Conservation (phyloP, 92 coral and sea anemone species). For the Epizoanthus ramosus region DNA sequence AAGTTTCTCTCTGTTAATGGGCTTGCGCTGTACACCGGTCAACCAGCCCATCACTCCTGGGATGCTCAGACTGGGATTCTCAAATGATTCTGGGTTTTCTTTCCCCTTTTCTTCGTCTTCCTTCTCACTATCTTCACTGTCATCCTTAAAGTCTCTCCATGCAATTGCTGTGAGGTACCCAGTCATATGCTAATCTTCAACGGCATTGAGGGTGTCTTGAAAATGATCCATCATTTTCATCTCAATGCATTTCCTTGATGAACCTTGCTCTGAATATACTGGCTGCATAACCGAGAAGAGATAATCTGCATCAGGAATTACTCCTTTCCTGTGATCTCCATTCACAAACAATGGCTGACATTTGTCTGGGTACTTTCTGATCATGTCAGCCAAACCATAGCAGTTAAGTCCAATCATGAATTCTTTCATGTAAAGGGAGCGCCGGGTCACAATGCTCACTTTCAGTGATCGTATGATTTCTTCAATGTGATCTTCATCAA, state of each 20-base stretch:
- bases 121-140: slow-evolving; percentile 34
- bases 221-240: slow-evolving; percentile 55
- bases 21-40: slow-evolving; percentile 68
- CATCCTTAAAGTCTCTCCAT: slow-evolving; percentile 35
- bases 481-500: slow-evolving; percentile 39
- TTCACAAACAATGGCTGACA: slow-evolving; percentile 59
- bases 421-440: slow-evolving; percentile 59
- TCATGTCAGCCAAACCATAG: slow-evolving; percentile 56
- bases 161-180: slow-evolving; percentile 47
- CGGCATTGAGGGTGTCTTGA: slow-evolving; percentile 59
- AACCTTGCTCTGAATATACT: slow-evolving; percentile 54
- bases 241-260: slow-evolving; percentile 54
- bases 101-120: no score
- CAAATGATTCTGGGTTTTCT: slow-evolving; percentile 32
- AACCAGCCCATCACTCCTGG: slow-evolving; percentile 69
- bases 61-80: slow-evolving; percentile 54
- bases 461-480: slow-evolving; percentile 51
- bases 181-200: slow-evolving; percentile 45
- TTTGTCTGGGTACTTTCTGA: slow-evolving; percentile 43
- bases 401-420: slow-evolving; percentile 59
- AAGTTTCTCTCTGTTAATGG: slow-evolving; percentile 52
- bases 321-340: slow-evolving; percentile 54
- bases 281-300: slow-evolving; percentile 53
- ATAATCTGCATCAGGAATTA: slow-evolving; percentile 60
- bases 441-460: slow-evolving; percentile 57